phyloP scores from a whole-genome alignment of 1,140 invertebrate genomes.

The Trichoplusia ni region DNA sequence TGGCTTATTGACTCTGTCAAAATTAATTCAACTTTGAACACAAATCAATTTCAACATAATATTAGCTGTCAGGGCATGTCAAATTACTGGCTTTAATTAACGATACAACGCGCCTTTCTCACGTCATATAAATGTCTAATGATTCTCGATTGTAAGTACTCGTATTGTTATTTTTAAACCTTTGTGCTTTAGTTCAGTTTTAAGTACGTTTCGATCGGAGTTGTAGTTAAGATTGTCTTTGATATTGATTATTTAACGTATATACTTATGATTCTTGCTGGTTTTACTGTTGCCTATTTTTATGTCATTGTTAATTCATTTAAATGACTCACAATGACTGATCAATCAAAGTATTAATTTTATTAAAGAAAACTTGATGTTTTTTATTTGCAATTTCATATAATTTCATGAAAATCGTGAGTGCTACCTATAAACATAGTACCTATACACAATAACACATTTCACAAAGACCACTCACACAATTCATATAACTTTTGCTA shows the following conservation, averaged over 20 bases:
- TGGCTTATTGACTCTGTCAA: constrained; percentile 81
- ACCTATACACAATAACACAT: too few relatives aligned
- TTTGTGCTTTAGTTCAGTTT: constrained; percentile 27
- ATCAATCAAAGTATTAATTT: too few relatives aligned
- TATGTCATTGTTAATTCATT: too few relatives aligned
- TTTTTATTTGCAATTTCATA: too few relatives aligned
- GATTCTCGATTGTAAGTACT: constrained; percentile 29
- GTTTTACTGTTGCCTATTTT: too few relatives aligned
- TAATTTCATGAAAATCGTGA: too few relatives aligned
- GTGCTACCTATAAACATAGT: too few relatives aligned
- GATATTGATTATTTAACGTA: too few relatives aligned
- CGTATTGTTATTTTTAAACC: constrained; percentile 30
- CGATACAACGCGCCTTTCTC: constrained; percentile 61
- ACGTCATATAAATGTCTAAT: constrained; percentile 53
- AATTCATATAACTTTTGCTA: background rate
- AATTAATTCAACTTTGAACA: constrained; percentile 79
- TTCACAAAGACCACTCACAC: background rate
- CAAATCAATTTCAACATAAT: constrained; percentile 79
- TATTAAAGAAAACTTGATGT: too few relatives aligned
- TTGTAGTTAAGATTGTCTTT: background rate
- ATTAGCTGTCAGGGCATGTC: constrained; percentile 77
- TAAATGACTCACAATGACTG: too few relatives aligned
- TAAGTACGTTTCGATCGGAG: background rate
- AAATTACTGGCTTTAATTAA: constrained; percentile 77
- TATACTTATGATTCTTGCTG: too few relatives aligned